Evolutionary conservation across 1,140 invertebrate genomes (phyloP).

Genomic region (Choristoneura fumiferana): DNA sequence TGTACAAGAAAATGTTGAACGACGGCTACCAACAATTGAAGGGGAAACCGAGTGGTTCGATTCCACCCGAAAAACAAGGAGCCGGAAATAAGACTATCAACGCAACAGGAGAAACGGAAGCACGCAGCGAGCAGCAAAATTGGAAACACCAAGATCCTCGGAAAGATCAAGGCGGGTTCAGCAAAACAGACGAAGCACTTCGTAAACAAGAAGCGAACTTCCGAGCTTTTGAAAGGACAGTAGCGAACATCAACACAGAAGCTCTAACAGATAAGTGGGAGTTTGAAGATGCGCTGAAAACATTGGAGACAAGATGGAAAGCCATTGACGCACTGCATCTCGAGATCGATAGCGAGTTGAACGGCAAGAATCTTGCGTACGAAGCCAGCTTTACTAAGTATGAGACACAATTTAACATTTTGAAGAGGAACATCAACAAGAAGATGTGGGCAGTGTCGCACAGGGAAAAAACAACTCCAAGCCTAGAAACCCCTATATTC

Average conservation of each 20-base stretch:
- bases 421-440: slow-evolving; percentile 30
- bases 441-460: slow-evolving; percentile 31
- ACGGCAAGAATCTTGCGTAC: slow-evolving; percentile 19
- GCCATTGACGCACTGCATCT: slow-evolving; percentile 30
- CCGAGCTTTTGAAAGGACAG: slow-evolving; percentile 29
- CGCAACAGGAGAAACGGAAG: no score
- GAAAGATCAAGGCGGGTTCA: slow-evolving; percentile 10
- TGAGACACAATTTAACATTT: background rate
- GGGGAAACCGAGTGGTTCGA: background rate
- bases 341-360: slow-evolving; percentile 25
- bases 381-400: slow-evolving; percentile 22
- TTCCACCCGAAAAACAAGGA: no score
- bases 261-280: slow-evolving; percentile 29
- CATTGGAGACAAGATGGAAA: slow-evolving; percentile 27
- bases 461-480: slow-evolving; percentile 27
- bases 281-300: slow-evolving; percentile 30
- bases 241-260: slow-evolving; percentile 22
- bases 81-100: no score
- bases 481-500: slow-evolving; percentile 28
- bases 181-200: slow-evolving; percentile 30
- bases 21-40: slow-evolving; percentile 18
- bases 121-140: no score
- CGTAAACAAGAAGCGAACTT: slow-evolving; percentile 31
- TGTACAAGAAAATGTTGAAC: slow-evolving; percentile 15
- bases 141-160: background rate